These are phyloP conservation scores for Pan paniscus DNA, from an alignment of 2,113 vertebrate genomes.

Conservation along the genomic window DNA sequence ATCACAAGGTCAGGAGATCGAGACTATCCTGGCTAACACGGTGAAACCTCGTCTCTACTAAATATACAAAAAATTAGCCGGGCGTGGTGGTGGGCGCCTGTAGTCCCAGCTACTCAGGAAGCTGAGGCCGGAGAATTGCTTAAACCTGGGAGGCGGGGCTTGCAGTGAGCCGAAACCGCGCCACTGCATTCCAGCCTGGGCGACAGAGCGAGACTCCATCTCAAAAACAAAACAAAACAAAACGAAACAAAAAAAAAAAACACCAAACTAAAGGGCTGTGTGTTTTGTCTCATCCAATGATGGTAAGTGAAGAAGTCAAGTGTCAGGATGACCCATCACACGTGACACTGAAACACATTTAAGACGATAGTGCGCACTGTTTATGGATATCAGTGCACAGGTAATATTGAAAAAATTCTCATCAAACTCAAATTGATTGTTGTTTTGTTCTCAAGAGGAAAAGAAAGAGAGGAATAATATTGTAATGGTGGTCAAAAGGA, in stretches of 20 bases:
- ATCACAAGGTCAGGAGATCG: too few species aligned
- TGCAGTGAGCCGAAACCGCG: too few species aligned
- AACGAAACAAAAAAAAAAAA: too few species aligned
- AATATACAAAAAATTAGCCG: too few species aligned
- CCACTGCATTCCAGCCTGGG: too few species aligned
- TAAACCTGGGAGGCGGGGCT: too few species aligned
- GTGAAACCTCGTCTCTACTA: too few species aligned
- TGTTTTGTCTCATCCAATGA: background rate
- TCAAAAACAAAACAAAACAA: too few species aligned
- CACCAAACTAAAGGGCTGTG: background rate
- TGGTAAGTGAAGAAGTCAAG: background rate
- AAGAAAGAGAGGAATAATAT: background rate
- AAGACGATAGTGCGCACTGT: background rate
- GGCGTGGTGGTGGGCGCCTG: too few species aligned
- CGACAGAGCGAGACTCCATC: accelerated
- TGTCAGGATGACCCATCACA: background rate
- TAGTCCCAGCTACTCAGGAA: too few species aligned
- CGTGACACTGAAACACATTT: background rate
- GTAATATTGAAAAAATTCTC: background rate
- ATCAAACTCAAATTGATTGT: background rate
- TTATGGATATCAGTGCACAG: accelerated
- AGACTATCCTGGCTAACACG: too few species aligned
- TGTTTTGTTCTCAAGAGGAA: background rate
- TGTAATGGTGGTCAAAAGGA: accelerated
- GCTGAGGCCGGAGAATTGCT: too few species aligned